phyloP scores from a whole-genome alignment of 1,140 invertebrate species.

The Mactra quadrangularis region DNA sequence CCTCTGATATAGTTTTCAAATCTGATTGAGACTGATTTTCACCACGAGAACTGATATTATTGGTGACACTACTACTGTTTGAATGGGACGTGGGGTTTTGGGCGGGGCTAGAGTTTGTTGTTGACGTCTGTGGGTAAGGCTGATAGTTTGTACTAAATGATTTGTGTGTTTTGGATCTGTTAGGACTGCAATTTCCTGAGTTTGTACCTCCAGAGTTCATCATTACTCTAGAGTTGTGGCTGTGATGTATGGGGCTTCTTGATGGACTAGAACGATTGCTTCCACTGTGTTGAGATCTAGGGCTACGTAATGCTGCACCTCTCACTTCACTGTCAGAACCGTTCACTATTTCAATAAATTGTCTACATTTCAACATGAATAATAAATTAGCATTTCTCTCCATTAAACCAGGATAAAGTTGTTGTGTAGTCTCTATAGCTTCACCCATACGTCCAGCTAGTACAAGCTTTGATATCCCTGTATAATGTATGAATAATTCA shows the following conservation, averaged over 20 bases:
- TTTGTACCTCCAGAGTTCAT: constrained; percentile 15
- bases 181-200: constrained; percentile 79
- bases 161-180: constrained; percentile 84
- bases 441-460: constrained; percentile 96
- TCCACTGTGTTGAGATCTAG: constrained; percentile 73
- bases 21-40: constrained; percentile 65
- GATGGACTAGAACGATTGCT: constrained; percentile 75
- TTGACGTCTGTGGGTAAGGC: constrained; percentile 24
- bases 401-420: constrained; percentile 95
- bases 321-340: constrained; percentile 84
- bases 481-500: too few relatives aligned
- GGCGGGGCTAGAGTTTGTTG: constrained; percentile 48
- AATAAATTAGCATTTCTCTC: constrained; percentile 95
- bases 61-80: constrained; percentile 46
- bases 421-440: constrained; percentile 94
- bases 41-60: constrained; percentile 52
- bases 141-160: constrained; percentile 85
- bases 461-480: constrained; percentile 97
- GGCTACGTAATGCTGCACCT: constrained; percentile 76
- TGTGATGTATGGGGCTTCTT: constrained; percentile 73
- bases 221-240: constrained; percentile 67
- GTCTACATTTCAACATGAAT: constrained; percentile 97
- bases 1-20: constrained; percentile 79
- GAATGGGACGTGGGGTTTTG: constrained; percentile 30
- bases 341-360: constrained; percentile 95